Percentiles rank a stretch among this genome's conserved stretches.
Conservation (phyloP, 2,888 invertebrate species). For the Morpho deidamia region DNA sequence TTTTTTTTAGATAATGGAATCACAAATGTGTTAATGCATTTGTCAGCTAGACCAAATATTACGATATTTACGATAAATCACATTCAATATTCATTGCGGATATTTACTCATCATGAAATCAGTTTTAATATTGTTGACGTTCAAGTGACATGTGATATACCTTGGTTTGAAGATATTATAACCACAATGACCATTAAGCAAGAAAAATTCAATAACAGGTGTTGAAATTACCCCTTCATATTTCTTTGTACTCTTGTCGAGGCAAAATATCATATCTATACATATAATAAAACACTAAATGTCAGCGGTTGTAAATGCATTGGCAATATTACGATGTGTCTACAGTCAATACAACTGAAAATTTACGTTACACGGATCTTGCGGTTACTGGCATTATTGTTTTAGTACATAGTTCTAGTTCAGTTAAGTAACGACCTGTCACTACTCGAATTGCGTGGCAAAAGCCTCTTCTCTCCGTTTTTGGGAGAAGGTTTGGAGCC, state of each 20-base stretch:
- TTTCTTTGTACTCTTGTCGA: constrained; percentile 1
- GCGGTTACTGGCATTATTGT: no score
- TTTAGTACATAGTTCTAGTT: no score
- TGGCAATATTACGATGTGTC: neutral
- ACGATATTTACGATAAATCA: neutral
- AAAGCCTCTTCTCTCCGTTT: no score
- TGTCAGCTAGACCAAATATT: no score
- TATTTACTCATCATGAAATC: neutral
- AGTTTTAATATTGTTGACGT: neutral
- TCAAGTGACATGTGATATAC: neutral
- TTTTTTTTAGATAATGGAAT: no score
- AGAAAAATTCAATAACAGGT: constrained; percentile 4
- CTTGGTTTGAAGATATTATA: neutral
- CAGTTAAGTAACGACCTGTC: no score
- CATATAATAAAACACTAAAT: neutral
- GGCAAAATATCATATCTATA: neutral
- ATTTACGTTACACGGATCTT: no score
- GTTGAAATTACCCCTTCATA: constrained; percentile 1
- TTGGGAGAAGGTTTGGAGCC: no score
- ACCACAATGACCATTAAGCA: neutral
- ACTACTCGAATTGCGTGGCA: no score
- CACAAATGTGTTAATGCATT: no score
- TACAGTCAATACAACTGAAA: neutral
- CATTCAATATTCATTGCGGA: neutral
- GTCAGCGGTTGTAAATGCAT: neutral